Base-by-base conservation (phyloP, 2,888 invertebrate genomes). In the Hesperia comma region DNA sequence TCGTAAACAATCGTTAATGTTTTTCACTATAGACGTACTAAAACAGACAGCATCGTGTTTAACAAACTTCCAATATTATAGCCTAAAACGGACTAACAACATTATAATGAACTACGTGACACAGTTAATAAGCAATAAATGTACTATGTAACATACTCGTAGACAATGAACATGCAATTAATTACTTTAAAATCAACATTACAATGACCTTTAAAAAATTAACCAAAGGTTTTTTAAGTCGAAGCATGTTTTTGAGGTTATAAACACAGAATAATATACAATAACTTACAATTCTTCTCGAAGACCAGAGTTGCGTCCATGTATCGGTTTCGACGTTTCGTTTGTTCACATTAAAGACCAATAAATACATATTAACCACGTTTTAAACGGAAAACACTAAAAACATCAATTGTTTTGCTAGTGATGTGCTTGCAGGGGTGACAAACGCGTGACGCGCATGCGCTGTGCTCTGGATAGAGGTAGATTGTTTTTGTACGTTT, bases 401-500 rank as follows among this genome's bases (percentile, higher is more conserved):
- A 70, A 69, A 69, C 62, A 64, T 62, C 73, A 69, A 72, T 73
- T 70, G 70, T 72, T 73, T 76, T 79, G 77, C 76, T 81, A 72
- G 72, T 75, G 73, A 74, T 26, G n/a, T n/a, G 67, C 73, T 74
- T 70, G 69, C 66, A 46, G 68, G 70, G 73, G 69, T 76, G 84
- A 76, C 89, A 88, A 87, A 89, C 90, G 89, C 89, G 81, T 15
- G 75, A 69, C 55, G 77, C 86, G 74, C 88, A 81, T 89, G 90
- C 90, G 90, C 77, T 63, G 51, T 79, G 32, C 32, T 57, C 51
- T 32, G 69, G 74, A 71, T 71, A 74, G 78, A 78, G 79, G 79
- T 83, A 87, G 49, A 90, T 88, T 85, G 88, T 83, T 84, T 77
- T 80, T 77, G 78, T 81, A 84, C 85, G 87, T 90, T 88, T 90